phyloP scores from a whole-genome alignment of 2,113 vertebrate species.

The Ageneiosus marmoratus region DNA sequence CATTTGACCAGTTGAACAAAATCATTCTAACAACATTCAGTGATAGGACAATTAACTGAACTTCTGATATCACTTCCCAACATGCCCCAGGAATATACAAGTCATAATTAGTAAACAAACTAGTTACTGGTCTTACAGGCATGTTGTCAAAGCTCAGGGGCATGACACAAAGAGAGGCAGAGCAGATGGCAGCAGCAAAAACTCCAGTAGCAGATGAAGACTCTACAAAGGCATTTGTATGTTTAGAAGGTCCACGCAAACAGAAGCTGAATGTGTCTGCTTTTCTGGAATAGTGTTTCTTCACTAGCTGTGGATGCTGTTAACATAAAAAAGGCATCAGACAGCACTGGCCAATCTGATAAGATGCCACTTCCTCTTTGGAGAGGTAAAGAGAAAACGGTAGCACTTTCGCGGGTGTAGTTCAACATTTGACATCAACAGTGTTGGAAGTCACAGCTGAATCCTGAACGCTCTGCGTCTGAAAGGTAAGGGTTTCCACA shows the following conservation, averaged over 20 bases:
- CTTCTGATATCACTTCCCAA: not conserved
- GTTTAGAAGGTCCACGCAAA: not conserved
- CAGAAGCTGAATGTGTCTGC: not conserved
- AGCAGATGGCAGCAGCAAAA: too few species aligned
- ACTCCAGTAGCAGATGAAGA: not conserved
- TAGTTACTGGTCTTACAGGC: not conserved
- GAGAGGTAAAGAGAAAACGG: not conserved
- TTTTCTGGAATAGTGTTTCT: not conserved
- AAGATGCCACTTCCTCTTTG: slow-evolving; percentile 27
- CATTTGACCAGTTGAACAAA: not conserved
- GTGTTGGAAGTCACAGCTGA: not conserved
- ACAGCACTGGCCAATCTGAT: not conserved
- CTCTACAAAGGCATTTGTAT: not conserved
- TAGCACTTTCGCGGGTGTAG: not conserved
- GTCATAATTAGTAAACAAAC: not conserved
- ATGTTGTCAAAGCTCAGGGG: not conserved
- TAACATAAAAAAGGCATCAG: not conserved
- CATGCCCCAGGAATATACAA: not conserved
- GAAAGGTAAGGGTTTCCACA: slow-evolving; percentile 24
- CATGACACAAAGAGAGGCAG: not conserved
- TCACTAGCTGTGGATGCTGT: not conserved
- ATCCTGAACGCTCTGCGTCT: not conserved
- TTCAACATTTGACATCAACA: not conserved
- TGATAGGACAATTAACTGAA: not conserved
- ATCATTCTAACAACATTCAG: not conserved